These are phyloP conservation scores for Cygnus buccinator DNA, from an alignment of 2,113 vertebrate genomes.

Conservation along the genomic window DNA sequence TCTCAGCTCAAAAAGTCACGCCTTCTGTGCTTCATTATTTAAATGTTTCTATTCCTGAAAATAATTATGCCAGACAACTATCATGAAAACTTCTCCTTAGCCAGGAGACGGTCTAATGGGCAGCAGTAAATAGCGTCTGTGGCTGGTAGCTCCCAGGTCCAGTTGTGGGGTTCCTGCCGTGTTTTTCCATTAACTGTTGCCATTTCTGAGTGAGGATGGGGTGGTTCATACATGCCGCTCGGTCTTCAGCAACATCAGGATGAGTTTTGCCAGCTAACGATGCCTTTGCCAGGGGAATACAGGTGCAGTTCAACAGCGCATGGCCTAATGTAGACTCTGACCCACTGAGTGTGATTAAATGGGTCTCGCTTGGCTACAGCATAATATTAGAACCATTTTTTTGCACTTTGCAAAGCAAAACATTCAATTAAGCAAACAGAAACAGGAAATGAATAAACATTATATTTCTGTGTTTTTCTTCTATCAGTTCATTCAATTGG, in stretches of 20 bases:
- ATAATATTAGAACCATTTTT: slow-evolving; percentile 14
- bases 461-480: slow-evolving; percentile 6
- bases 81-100: neutral
- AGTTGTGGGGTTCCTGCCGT: neutral
- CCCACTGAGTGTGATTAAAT: slow-evolving; percentile 43
- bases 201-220: neutral
- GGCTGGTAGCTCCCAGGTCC: neutral
- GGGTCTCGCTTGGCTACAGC: slow-evolving; percentile 9
- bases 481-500: neutral
- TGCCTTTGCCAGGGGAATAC: slow-evolving; percentile 40
- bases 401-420: slow-evolving; percentile 34
- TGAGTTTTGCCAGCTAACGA: slow-evolving; percentile 9
- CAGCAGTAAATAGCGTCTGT: neutral
- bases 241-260: neutral
- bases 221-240: neutral
- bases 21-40: slow-evolving; percentile 30
- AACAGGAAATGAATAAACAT: slow-evolving; percentile 36
- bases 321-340: slow-evolving; percentile 27
- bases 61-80: slow-evolving; percentile 3
- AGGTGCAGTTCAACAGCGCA: slow-evolving; percentile 11
- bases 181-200: neutral
- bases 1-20: neutral
- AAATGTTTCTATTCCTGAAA: slow-evolving; percentile 20
- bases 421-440: slow-evolving; percentile 34
- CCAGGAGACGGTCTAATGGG: neutral